phyloP scores from a whole-genome alignment of 2,797 vertebrate species.

The Eupleurogrammus muticus region DNA sequence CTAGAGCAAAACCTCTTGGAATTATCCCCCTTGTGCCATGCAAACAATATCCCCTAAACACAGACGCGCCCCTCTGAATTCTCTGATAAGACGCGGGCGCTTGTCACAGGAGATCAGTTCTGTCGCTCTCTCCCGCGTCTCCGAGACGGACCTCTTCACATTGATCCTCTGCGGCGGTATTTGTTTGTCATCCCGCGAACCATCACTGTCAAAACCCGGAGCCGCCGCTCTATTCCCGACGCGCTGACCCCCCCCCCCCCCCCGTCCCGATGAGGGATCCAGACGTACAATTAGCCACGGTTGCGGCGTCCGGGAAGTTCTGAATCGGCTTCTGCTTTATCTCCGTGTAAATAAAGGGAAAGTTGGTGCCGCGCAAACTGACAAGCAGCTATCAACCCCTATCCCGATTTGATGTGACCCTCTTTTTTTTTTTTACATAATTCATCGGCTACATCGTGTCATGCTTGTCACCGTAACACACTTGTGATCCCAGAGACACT shows the following conservation, averaged over 20 bases:
- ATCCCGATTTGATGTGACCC: constrained; percentile 58
- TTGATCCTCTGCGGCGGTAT: constrained; percentile 79
- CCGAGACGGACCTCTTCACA: constrained; percentile 73
- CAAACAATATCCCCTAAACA: constrained; percentile 58
- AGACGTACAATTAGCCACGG: constrained; percentile 80
- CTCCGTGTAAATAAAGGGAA: constrained; percentile 32
- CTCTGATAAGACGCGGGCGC: constrained; percentile 60
- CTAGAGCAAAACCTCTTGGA: constrained; percentile 17
- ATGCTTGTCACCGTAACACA: constrained; percentile 65
- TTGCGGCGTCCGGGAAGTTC: constrained; percentile 29
- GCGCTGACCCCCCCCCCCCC: no score
- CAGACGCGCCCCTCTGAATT: constrained; percentile 60
- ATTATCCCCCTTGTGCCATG: constrained; percentile 33
- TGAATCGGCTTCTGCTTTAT: constrained; percentile 40
- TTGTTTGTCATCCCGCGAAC: constrained; percentile 79
- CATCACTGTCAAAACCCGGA: constrained; percentile 74
- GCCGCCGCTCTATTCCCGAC: constrained; percentile 64
- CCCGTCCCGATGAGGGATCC: constrained; percentile 71
- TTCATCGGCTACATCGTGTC: constrained; percentile 65
- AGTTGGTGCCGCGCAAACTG: constrained; percentile 51
- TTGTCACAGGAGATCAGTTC: constrained; percentile 70
- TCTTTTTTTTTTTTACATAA: constrained; percentile 55
- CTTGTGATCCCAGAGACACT: constrained; percentile 54
- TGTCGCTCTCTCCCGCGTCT: constrained; percentile 69
- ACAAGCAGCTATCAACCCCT: constrained; percentile 42